A percentile compares a stretch with the other conserved stretches of the same genome.
phyloP scores from a whole-genome alignment of 1,140 invertebrate species.

The Asbolus verrucosus region DNA sequence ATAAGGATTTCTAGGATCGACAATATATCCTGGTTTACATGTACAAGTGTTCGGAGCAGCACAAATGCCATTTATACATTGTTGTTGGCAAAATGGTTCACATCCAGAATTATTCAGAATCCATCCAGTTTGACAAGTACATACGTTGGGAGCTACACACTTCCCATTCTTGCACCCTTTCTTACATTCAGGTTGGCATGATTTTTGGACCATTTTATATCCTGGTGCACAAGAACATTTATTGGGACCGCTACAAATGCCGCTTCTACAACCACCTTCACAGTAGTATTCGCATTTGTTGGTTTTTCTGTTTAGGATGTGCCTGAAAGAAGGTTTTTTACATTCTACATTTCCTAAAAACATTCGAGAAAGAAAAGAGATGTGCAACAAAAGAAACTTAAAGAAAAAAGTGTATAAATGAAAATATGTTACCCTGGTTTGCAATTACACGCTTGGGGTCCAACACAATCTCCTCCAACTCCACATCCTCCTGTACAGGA shows the following conservation, averaged over 20 bases:
- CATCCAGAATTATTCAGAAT: constrained; percentile 68
- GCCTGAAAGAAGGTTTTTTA: no score
- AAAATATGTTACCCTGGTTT: constrained; percentile 69
- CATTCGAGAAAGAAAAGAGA: neutral
- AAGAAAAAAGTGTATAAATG: no score
- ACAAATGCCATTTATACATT: constrained; percentile 70
- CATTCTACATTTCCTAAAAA: no score
- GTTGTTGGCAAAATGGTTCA: constrained; percentile 66
- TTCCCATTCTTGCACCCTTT: constrained; percentile 70
- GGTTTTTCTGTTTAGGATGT: constrained; percentile 50
- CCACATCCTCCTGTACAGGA: constrained; percentile 62
- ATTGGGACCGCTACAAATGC: constrained; percentile 68
- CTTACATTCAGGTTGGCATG: constrained; percentile 71
- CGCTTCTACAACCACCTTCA: constrained; percentile 61
- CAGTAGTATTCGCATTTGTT: constrained; percentile 61
- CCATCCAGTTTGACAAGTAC: constrained; percentile 75
- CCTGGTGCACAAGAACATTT: constrained; percentile 69
- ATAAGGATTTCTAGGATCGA: constrained; percentile 56
- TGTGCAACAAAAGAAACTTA: no score
- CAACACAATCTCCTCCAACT: constrained; percentile 66
- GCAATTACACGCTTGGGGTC: constrained; percentile 67
- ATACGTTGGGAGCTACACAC: constrained; percentile 71
- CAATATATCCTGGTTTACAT: constrained; percentile 65
- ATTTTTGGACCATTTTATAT: constrained; percentile 59
- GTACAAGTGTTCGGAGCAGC: constrained; percentile 65